Percentiles rank a stretch among this genome's conserved stretches.
phyloP scores from a whole-genome alignment of 2,113 vertebrate species.

The Oxygymnocypris stewartii region DNA sequence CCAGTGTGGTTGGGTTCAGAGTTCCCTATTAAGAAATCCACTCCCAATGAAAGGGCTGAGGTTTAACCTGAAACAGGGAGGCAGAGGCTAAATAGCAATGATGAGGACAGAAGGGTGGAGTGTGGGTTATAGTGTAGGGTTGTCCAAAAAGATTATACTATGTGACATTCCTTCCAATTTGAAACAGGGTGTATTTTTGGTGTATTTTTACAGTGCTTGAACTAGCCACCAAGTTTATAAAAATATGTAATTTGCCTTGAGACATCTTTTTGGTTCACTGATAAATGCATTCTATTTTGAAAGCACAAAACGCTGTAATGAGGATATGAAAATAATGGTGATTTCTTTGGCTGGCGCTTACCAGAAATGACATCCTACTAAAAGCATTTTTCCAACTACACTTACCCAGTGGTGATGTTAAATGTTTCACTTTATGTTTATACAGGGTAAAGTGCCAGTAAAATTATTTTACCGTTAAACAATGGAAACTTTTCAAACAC shows the following conservation, averaged over 20 bases:
- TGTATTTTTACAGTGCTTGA: slow-evolving; percentile 6
- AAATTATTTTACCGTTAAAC: background rate
- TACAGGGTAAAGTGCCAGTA: background rate
- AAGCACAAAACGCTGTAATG: background rate
- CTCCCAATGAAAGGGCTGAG: background rate
- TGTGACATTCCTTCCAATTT: background rate
- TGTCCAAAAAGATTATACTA: background rate
- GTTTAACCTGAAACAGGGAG: background rate
- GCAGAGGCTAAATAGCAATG: background rate
- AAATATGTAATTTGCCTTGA: background rate
- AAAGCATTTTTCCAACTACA: background rate
- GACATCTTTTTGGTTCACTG: background rate
- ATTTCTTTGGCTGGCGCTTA: background rate
- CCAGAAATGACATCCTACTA: background rate
- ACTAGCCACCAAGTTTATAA: background rate
- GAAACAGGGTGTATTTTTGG: background rate
- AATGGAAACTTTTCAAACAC: background rate
- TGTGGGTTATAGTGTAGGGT: background rate
- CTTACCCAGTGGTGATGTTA: background rate
- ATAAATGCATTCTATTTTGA: background rate
- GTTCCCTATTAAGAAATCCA: background rate
- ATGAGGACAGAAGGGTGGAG: background rate
- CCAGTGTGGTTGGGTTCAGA: background rate
- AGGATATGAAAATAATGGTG: background rate
- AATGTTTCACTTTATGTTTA: background rate